These are phyloP conservation scores for Glaucidium brasilianum DNA, from an alignment of 2,113 vertebrate genomes.

Conservation along the genomic window DNA sequence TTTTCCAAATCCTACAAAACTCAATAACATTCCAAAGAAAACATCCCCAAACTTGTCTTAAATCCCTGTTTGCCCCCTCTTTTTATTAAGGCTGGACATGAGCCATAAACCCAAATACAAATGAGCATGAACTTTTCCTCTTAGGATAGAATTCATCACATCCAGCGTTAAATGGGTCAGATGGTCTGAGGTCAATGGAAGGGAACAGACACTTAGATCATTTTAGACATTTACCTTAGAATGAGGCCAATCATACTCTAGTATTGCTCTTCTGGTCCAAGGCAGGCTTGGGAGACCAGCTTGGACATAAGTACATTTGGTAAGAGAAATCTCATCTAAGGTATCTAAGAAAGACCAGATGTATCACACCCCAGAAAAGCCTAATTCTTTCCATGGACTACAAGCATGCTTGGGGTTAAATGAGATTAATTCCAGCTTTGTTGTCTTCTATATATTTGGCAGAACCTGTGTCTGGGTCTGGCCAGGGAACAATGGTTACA, in stretches of 20 bases:
- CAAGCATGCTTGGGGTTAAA: constrained; percentile 10
- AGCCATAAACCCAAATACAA: not conserved
- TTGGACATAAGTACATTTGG: not conserved
- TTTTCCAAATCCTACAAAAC: constrained; percentile 8
- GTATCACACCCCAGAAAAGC: not conserved
- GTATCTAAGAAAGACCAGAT: constrained; percentile 23
- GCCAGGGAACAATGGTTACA: constrained; percentile 10
- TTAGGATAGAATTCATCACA: not conserved
- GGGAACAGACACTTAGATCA: not conserved
- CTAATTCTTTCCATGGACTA: constrained; percentile 11
- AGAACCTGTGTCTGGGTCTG: constrained; percentile 5
- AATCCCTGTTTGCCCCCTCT: not conserved
- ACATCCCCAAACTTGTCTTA: not conserved
- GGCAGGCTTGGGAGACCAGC: not conserved
- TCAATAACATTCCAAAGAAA: not conserved
- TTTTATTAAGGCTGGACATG: not conserved
- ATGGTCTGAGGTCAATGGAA: not conserved
- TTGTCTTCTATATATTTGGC: constrained; percentile 23
- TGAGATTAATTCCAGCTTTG: constrained; percentile 28
- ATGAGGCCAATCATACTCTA: not conserved
- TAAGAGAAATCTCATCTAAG: constrained; percentile 10
- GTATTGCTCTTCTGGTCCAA: not conserved
- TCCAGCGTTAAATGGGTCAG: not conserved
- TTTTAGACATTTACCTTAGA: not conserved
- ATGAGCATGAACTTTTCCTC: not conserved